Base-by-base conservation (phyloP, 2,797 vertebrate genomes). In the Bovichtus variegatus region DNA sequence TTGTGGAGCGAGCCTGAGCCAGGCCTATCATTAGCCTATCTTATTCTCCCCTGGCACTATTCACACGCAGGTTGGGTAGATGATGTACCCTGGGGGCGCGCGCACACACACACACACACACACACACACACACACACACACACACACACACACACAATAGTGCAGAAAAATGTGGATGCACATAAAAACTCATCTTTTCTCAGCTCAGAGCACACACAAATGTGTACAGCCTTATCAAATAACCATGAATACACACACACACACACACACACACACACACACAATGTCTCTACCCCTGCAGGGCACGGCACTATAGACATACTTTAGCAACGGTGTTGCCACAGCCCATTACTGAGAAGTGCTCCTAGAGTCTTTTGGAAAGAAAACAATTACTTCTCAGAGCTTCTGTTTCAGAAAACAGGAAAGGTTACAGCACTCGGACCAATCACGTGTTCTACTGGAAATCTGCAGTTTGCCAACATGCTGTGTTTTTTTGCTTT, bases 11-110 rank as follows among this genome's bases (percentile, higher is more conserved):
- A 75, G 72, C 57, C 70, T 72, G 78, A 83, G 78, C 61, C 76
- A 81, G 82, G 67, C 71, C 86, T 88, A 83, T 89, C 89, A 88
- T 90, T 88, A 81, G 5, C 67, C 87, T 80, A 83, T 86, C 74
- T 82, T 62, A 77, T 82, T 85, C 71, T 86, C 64, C 63, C 73
- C 62, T 63, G 68, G 76, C 47, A 68, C 29, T 78, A 53, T 84
- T 90, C 83, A 80, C 75, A 85, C 0, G 29, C 83, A 88, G 87
- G 77, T 84, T 50, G 74, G 76, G 86, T 71, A 87, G 86, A 89
- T 62, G 3, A 46, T 83, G 89, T 91, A 66, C 88, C 54, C 64
- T 40, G 23, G 66, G 44, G 8, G 19, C 29, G 23, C 34, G 23
- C 47, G 50, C 25, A 57, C 29, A 63, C n/a, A 80, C 54, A 67